Base-by-base conservation (phyloP, 2,888 invertebrate species). In the Hermaeophaga mercurialis region DNA sequence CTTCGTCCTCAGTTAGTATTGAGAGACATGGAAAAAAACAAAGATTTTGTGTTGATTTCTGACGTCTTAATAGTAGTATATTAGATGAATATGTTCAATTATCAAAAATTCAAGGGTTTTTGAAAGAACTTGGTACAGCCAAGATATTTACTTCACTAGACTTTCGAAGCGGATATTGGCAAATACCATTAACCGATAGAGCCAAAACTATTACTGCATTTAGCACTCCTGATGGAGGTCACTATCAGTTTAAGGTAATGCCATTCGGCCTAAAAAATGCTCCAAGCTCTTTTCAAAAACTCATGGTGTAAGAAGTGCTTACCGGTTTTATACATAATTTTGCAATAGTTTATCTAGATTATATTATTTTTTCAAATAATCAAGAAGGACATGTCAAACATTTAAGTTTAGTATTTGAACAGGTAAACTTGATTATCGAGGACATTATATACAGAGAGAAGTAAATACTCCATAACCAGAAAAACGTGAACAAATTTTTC, bases 211-310 rank as follows among this genome's bases (percentile, higher is more conserved):
- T 31, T 7, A 50, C 57, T n/a, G 59, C 57, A 11, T 57, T 61
- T 14, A 18, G 36, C 9, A 44, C 47, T n/a, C 18, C 48, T 14
- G 44, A 47, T 15, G 56, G 53, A 3, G 36, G 24, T 28, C 22
- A 33, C 7, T 56, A 39, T 31, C 53, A 59, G 15, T 59, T 54
- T 43, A 48, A 12, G n/a, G 48, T 54, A 9, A 59, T 59, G 58
- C 49, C 58, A 1, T 55, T 54, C 15, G 54, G 58, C 0, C 36
- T 54, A 8, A 38, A 49, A n/a, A 58, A 41, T 15, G 55, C 58
- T n/a, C 47, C 55, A 1, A 7, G 19, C 8, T 53, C 49, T 3
- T 58, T 58, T 38, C 44, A 43, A 26, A 41, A 36, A 24, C 24
- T 54, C 1, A 50, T 56, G 43, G 17, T 47, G 1, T 31, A 48